Percentiles rank a stretch among this genome's conserved stretches.
Conservation (phyloP, 1,140 invertebrate genomes). For the Hycleus phaleratus region DNA sequence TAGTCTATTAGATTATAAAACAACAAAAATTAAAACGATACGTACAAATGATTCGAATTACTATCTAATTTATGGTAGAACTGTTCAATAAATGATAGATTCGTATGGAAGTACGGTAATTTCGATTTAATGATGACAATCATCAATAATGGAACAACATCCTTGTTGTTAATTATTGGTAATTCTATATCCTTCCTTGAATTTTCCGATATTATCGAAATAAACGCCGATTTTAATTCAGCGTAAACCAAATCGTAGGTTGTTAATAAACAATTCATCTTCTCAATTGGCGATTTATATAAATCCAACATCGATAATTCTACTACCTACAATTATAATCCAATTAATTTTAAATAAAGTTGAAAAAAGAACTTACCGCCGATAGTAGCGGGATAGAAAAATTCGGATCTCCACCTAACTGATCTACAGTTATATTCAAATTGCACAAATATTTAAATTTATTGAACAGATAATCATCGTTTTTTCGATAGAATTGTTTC, state of each 20-base stretch:
- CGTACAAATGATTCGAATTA: conserved; percentile 17
- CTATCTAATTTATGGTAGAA: conserved; percentile 21
- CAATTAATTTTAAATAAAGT: background rate
- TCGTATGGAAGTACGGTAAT: conserved; percentile 28
- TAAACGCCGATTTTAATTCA: conserved; percentile 32
- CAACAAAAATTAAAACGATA: background rate
- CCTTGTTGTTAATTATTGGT: conserved; percentile 31
- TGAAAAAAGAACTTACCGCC: conserved; percentile 21
- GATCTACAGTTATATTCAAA: conserved; percentile 20
- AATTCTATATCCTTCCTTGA: conserved; percentile 30
- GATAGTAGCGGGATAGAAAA: conserved; percentile 24
- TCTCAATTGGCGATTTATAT: conserved; percentile 29
- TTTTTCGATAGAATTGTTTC: conserved; percentile 8
- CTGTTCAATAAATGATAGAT: conserved; percentile 29
- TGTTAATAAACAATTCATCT: conserved; percentile 30
- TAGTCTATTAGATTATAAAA: no score
- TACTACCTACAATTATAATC: conserved; percentile 27
- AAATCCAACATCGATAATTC: conserved; percentile 33
- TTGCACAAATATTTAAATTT: conserved; percentile 22
- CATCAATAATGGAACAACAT: conserved; percentile 28
- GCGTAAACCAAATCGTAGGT: conserved; percentile 35
- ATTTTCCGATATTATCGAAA: conserved; percentile 28
- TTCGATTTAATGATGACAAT: conserved; percentile 31
- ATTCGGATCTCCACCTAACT: conserved; percentile 25
- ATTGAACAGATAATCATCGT: conserved; percentile 23